These are phyloP conservation scores for Diadophis punctatus DNA, from an alignment of 2,113 vertebrate genomes.

Conservation along the genomic window DNA sequence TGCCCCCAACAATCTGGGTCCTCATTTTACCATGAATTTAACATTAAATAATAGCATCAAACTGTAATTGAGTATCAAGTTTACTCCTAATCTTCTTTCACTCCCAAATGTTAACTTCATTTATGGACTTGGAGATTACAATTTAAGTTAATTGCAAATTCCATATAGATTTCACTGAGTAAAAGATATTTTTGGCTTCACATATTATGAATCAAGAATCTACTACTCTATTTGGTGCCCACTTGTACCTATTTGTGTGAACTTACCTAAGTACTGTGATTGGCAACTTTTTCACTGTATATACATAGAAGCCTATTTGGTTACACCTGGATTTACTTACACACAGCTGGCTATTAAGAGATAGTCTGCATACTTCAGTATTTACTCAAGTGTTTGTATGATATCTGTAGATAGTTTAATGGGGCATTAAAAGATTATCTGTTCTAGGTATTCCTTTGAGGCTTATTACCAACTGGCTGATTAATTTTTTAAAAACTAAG, in stretches of 20 bases:
- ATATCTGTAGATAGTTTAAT: background rate
- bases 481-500: background rate
- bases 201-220: background rate
- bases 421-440: background rate
- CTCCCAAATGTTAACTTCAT: background rate
- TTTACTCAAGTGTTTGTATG: background rate
- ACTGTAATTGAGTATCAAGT: background rate
- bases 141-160: background rate
- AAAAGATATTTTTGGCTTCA: background rate
- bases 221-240: background rate
- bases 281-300: background rate
- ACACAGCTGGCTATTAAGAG: background rate
- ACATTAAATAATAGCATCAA: background rate
- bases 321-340: background rate
- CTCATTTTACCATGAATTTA: background rate
- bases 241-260: background rate
- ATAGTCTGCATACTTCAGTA: background rate
- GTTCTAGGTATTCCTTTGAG: background rate
- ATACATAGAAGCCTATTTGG: background rate
- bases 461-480: background rate
- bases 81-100: background rate
- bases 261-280: background rate
- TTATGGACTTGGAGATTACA: background rate
- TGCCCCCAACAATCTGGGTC: too few species aligned
- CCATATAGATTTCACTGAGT: background rate